phyloP scores from a whole-genome alignment of 2,113 vertebrate genomes.

The Syngnathoides biaculeatus region DNA sequence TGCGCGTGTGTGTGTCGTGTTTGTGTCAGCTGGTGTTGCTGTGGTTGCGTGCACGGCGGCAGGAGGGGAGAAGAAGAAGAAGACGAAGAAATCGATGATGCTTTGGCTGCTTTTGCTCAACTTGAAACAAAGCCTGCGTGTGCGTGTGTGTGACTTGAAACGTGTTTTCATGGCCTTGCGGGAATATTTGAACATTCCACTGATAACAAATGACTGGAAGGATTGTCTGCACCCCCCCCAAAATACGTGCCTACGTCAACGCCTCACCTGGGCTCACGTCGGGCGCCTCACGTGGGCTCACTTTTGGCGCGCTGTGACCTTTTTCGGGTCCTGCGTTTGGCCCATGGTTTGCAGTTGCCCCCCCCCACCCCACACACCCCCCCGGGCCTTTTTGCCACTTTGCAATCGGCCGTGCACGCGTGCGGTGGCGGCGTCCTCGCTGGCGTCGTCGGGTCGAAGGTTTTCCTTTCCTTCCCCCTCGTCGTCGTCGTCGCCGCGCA shows the following conservation, averaged over 20 bases:
- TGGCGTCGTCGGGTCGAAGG: neutral
- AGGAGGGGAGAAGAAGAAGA: slow-evolving; percentile 23
- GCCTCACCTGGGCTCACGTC: no score
- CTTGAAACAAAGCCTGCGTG: slow-evolving; percentile 39
- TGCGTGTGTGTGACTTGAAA: neutral
- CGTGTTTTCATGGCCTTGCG: slow-evolving; percentile 4
- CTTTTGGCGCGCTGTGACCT: no score
- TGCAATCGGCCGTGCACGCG: neutral
- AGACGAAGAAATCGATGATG: slow-evolving; percentile 56
- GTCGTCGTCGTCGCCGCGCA: neutral
- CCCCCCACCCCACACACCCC: no score
- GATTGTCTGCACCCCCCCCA: no score
- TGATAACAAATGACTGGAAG: neutral
- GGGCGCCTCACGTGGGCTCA: no score
- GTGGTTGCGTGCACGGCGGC: slow-evolving; percentile 35
- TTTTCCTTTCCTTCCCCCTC: neutral
- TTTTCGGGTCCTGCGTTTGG: no score
- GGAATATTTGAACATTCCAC: neutral
- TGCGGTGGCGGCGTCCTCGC: neutral
- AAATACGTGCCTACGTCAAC: no score
- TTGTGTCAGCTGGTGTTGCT: slow-evolving; percentile 23
- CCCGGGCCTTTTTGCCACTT: neutral
- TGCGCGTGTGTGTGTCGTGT: slow-evolving; percentile 38
- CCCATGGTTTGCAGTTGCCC: no score
- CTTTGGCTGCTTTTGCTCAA: slow-evolving; percentile 31